Evolutionary conservation across 2,113 vertebrate genomes (phyloP), one percentile per base, ranked within the genome.

Genomic region (Lota lota): DNA sequence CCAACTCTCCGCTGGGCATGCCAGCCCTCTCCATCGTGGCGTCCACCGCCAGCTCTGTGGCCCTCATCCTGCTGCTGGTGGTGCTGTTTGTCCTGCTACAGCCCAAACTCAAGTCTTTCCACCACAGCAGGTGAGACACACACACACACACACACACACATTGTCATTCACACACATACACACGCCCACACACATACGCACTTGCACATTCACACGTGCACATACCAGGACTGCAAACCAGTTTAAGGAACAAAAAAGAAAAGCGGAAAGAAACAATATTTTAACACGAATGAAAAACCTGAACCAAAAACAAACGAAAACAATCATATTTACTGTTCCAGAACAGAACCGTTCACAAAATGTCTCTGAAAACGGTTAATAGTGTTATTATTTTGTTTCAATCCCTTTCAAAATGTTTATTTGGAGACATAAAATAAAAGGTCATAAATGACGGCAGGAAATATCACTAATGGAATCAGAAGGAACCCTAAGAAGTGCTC

Each of bases 31-130:
- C 96, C 60, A 97, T 99, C 36, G 95, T 99, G 80, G 95, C 94
- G 4, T 94, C 95, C 74, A 99, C 98, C 18, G 97, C 97, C 1
- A 97, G 96, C 73, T 97, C 95, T 0, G 97, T 99, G 0, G 93
- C 91, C 0, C 92, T 99, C 77, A 96, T 99, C 79, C 93, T 99
- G 73, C 95, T 99, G 73, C 88, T 99, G 20, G 94, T 99, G 69
- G 96, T 99, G 80, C 89, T 99, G 67, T 98, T 99, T 80, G 97
- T 99, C 70, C 88, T 99, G 75, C 92, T 99, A 76, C 97, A 99
- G 88, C 98, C 97, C 59, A 99, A 97, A 86, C 93, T 99, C 83
- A 99, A 99, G 92, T 98, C 97, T 0, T 97, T 99, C 87, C 97
- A 99, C 83, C 97, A 98, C 16, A 97, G 88, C 94, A 95, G 97